Evolutionary conservation across 2,888 invertebrate genomes (phyloP), one percentile per base, ranked within the genome.

Genomic region (Protodeltote pygarga): DNA sequence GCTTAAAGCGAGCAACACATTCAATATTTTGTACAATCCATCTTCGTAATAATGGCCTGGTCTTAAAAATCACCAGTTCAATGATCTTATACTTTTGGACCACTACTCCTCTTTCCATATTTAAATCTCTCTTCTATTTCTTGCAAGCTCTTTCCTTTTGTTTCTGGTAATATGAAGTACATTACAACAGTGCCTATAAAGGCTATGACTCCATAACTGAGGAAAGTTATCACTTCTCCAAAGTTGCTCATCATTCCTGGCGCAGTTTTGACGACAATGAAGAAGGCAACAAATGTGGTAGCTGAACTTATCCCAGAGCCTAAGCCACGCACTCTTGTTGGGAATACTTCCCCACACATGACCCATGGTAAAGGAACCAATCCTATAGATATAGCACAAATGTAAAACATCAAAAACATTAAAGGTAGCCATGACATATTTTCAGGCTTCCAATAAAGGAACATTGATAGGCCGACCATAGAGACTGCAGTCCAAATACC

Each of bases 271-370:
- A 96, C 94, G 1, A 94, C 94, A 1, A 92, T 59, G 69, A 95
- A 96, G 54, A 94, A 94, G 1, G 94, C 90, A 3, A 93, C 73
- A 70, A 94, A 95, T 0, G 94, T 93, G 17, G 94, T 93, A n/a
- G 94, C 93, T 0, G 95, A 93, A 34, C 94, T 93, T 5, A 95
- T 87, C 0, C 95, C 95, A 0, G 95, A 94, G 0, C 95, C 95
- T 0, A 95, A 72, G 0, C 95, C 95, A 19, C 95, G 87, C 0
- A 93, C 92, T 44, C 88, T 92, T 1, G 93, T 92, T 0, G 95
- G 93, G 70, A 95, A 95, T 0, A 96, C 87, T 81, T 96, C 96
- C 0, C 95, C 95, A 59, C 95, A 94, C 93, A 96, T 94, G 17
- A 95, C 94, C 94, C 96, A 96, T 0, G 96, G 95, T 34, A 96